These are phyloP conservation scores for Apteryx owenii DNA, from an alignment of 2,113 vertebrate species.

Conservation along the genomic window DNA sequence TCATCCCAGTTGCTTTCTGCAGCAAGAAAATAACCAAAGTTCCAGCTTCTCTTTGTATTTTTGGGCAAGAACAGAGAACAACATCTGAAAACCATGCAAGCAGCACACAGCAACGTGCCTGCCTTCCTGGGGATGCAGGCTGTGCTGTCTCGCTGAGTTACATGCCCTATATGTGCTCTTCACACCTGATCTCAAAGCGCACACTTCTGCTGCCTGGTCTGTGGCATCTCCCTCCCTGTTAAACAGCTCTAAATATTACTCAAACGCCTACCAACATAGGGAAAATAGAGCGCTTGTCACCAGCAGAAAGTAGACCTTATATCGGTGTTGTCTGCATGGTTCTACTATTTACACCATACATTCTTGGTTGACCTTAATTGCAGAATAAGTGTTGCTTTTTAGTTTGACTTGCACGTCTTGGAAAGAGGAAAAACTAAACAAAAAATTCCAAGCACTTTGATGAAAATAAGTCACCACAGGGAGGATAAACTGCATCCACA, in stretches of 20 bases:
- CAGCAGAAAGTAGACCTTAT: neutral
- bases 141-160: neutral
- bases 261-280: neutral
- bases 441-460: neutral
- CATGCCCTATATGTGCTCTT: fast-evolving
- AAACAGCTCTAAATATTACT: neutral
- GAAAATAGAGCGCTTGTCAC: neutral
- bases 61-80: neutral
- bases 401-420: neutral
- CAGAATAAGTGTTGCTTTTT: neutral
- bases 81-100: fast-evolving
- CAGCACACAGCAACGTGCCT: neutral
- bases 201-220: neutral
- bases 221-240: fast-evolving
- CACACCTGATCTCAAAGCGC: neutral
- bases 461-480: neutral
- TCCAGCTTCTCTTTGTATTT: neutral
- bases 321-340: neutral
- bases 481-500: neutral
- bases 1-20: fast-evolving
- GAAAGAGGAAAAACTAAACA: neutral
- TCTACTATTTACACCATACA: neutral
- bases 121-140: fast-evolving
- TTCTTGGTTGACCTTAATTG: neutral
- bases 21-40: neutral